Percentiles rank a stretch among this genome's conserved stretches.
Conservation (phyloP, 2,113 vertebrate genomes). For the Lichenostomus cassidix region DNA sequence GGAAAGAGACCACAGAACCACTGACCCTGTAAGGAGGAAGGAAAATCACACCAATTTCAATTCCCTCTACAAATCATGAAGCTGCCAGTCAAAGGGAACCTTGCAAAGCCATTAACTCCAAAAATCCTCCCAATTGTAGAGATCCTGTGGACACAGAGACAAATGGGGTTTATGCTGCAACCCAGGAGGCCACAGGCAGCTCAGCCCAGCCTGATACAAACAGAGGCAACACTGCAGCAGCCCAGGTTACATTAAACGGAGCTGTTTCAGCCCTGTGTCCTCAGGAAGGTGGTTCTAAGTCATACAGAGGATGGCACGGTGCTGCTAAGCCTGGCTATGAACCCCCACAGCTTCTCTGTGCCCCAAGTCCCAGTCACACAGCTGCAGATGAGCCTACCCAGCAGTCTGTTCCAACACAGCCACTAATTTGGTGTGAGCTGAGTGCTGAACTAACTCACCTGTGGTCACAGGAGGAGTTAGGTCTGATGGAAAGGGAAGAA, state of each 20-base stretch:
- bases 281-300: not conserved
- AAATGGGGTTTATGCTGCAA: not conserved
- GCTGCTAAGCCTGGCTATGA: not conserved
- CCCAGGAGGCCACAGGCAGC: not conserved
- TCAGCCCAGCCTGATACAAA: not conserved
- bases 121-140: not conserved
- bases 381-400: not conserved
- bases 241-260: not conserved
- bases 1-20: not conserved
- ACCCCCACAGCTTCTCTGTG: not conserved
- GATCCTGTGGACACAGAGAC: not conserved
- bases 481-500: not conserved
- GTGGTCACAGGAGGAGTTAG: not conserved
- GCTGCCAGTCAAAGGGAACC: not conserved
- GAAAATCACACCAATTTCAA: not conserved
- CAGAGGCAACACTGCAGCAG: not conserved
- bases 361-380: not conserved
- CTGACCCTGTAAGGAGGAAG: rapidly evolving
- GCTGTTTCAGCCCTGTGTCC: not conserved
- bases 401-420: not conserved
- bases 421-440: not conserved
- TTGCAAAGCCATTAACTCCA: not conserved
- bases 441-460: not conserved
- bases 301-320: rapidly evolving
- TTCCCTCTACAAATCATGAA: not conserved